Evolutionary conservation across 1,140 invertebrate species (phyloP), one percentile per base, ranked within the genome.

Genomic region (Bacillus rossius): DNA sequence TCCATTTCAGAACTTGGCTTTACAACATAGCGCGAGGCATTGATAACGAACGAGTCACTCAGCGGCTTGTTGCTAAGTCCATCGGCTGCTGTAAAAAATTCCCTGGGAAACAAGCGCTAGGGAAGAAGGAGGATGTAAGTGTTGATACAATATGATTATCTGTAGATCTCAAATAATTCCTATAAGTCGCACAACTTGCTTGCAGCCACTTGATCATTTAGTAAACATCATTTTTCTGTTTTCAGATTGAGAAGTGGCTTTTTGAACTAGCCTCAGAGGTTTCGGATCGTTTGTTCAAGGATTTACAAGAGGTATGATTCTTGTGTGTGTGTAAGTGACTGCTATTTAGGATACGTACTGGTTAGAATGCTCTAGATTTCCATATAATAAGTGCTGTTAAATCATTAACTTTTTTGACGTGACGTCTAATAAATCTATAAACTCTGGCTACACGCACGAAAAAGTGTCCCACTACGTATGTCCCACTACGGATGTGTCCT

Each of bases 51-150:
- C 84, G 87, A 22, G 95, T 98, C 0, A 86, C 79, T 56, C 79
- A 85, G 0, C 79, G 92, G 66, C 83, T 94, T 59, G 81, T 94
- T 48, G 80, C 92, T 1, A 97, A 98, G 73, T 97, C 93, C 34
- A 95, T 98, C 64, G 95, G 93, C 0, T 96, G 94, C 68, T 94
- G 91, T 67, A 98, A 98, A 77, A 92, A 90, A 65, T 97, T 99
- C 73, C 82, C 83, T 13, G 95, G 94, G 0, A 87, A 85, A 71
- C 82, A 83, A 60, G 83, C 85, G n/a, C 80, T 98, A 16, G 74
- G 75, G 3, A 85, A 84, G 2, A 73, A 82, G 56, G 82, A 89
- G 54, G 83, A 86, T 62, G 82, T 96, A 47, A 68, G 64, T 57
- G 50, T 55, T n/a, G 22, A 38, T 23, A 26, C 16, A 26, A n/a